Evolutionary conservation across 1,140 invertebrate species (phyloP).

Genomic region (Nasonia vitripennis): DNA sequence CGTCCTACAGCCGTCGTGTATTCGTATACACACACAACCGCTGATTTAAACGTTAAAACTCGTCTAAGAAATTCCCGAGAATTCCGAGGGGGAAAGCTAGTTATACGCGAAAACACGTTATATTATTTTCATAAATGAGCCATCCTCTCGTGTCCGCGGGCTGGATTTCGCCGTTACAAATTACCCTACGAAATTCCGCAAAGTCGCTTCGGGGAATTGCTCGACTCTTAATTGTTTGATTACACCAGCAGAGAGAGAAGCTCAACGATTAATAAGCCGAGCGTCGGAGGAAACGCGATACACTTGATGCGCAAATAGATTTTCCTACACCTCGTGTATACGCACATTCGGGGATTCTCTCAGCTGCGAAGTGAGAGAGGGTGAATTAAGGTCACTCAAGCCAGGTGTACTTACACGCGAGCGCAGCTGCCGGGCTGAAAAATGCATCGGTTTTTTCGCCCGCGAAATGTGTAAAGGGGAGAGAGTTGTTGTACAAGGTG

Average conservation of each 20-base stretch:
- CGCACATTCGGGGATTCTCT: not conserved
- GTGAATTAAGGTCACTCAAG: not conserved
- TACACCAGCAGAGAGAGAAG: not conserved
- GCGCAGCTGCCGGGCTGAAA: not conserved
- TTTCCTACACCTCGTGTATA: not conserved
- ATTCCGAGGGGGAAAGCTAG: not conserved
- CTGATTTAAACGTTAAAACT: not conserved
- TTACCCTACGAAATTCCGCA: not conserved
- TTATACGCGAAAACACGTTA: not conserved
- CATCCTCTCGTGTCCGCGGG: not conserved
- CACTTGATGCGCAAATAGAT: slow-evolving; percentile 26
- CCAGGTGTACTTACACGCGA: not conserved
- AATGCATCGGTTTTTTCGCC: not conserved
- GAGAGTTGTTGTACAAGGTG: not conserved
- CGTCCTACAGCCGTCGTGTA: no score
- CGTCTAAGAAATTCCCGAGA: not conserved
- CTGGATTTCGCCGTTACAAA: slow-evolving; percentile 3
- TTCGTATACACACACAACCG: no score
- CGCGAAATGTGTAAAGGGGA: not conserved
- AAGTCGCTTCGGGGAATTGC: not conserved
- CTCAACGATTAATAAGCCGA: slow-evolving; percentile 5
- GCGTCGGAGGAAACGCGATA: not conserved
- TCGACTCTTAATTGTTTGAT: not conserved
- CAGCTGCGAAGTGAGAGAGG: not conserved
- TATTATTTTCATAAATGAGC: not conserved